Evolutionary conservation across 2,113 vertebrate genomes (phyloP).

Genomic region (Raphicerus campestris): DNA sequence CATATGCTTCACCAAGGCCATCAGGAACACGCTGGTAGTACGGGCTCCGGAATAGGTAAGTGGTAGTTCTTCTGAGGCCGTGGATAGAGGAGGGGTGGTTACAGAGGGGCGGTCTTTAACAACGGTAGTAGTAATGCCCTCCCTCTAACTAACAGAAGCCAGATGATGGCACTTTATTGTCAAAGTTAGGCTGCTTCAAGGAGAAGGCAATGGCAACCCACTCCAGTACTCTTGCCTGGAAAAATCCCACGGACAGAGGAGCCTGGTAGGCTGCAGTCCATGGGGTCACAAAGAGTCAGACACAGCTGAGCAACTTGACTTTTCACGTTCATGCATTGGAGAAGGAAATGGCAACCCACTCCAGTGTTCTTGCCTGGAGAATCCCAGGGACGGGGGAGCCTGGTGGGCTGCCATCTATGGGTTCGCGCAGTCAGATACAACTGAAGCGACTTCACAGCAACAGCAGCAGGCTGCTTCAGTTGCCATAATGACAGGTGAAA

Average conservation of each 20-base stretch:
- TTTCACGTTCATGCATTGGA: not conserved
- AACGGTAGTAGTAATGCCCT: not conserved
- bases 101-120: not conserved
- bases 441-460: not conserved
- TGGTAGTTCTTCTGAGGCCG: not conserved
- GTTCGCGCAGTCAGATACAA: accelerated
- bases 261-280: not conserved
- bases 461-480: not conserved
- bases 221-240: not conserved
- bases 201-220: accelerated
- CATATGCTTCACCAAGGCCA: not conserved
- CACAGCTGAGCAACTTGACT: accelerated
- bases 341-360: not conserved
- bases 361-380: not conserved
- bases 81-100: not conserved
- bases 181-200: not conserved
- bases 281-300: accelerated
- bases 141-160: not conserved
- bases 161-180: not conserved
- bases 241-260: not conserved
- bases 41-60: not conserved
- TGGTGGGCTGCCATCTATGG: accelerated
- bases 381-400: not conserved
- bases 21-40: not conserved
- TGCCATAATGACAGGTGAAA: not conserved